Conservation (phyloP, 1,140 invertebrate genomes). For the Lepidurus couesii region DNA sequence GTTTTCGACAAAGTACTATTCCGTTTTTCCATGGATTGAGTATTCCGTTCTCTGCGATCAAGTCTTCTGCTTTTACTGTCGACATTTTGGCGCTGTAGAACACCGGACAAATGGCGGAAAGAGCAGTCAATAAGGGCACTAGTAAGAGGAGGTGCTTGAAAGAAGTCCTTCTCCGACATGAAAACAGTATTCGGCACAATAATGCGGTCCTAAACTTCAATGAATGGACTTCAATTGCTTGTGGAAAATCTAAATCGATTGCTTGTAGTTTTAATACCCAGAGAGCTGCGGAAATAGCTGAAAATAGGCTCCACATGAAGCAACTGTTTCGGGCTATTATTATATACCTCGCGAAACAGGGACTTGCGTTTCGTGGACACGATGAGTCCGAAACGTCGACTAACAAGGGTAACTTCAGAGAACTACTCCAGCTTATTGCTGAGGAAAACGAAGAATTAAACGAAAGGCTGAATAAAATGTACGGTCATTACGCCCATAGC, state of each 20-base stretch:
- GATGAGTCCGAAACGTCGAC: constrained; percentile 37
- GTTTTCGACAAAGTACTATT: constrained; percentile 4
- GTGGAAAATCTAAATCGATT: not conserved
- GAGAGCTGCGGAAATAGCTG: constrained; percentile 5
- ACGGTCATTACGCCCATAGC: constrained; percentile 31
- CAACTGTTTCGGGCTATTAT: not conserved
- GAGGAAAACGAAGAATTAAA: constrained; percentile 22
- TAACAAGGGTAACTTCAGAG: constrained; percentile 42
- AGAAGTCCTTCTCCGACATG: not conserved
- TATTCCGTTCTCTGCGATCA: not conserved
- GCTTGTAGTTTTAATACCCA: not conserved
- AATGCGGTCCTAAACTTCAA: not conserved
- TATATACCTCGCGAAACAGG: constrained; percentile 39
- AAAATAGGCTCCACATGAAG: constrained; percentile 26
- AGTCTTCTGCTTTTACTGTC: constrained; percentile 24
- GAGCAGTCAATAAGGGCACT: constrained; percentile 19
- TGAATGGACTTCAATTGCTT: not conserved
- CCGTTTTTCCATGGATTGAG: constrained; percentile 23
- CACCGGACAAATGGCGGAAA: not conserved
- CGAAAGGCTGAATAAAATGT: constrained; percentile 22
- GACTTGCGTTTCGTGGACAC: constrained; percentile 42
- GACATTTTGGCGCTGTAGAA: not conserved
- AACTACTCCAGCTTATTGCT: constrained; percentile 37
- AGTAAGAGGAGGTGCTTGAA: constrained; percentile 22
- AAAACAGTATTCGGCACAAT: not conserved